Base-by-base conservation (phyloP, 2,888 invertebrate species). In the Liodrosophila aerea region DNA sequence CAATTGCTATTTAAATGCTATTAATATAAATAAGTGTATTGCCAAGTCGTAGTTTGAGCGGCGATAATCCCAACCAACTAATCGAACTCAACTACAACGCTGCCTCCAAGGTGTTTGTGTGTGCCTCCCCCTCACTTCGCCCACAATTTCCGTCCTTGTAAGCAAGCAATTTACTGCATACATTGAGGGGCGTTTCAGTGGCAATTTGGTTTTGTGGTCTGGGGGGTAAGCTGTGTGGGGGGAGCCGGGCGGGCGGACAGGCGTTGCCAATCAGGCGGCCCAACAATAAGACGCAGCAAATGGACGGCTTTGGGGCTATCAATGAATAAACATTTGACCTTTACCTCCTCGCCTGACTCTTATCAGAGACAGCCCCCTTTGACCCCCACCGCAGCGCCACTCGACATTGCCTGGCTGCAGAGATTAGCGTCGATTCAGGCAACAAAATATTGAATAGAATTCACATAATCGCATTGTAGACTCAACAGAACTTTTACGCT, bases 131-230 rank as follows among this genome's bases (percentile, higher is more conserved):
- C 22, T 5, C 22, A n/a, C 22, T 22, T 22, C 22, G 2, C 5
- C 22, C 22, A 22, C 22, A 22, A 2, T 5, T 5, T 22, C 22
- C 5, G 22, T 22, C 22, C 22, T 22, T 22, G 36, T 16, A 47
- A 53, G 61, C 72, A 61, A 75, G 56, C 75, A 84, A 84, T 77
- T 77, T 81, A 52, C 71, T 81, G 82, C 78, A 77, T 77, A 77
- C 75, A 64, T 60, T 44, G 59, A 34, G 63, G 63, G 71, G 70
- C 73, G 64, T 73, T 58, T 40, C 58, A 12, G 15, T 36, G 73
- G 73, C 63, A 62, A 68, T 68, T 53, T 37, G 7, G 33, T n/a
- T 62, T 49, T 53, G 63, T 49, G 68, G 62, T 62, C 52, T 62
- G 36, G 34, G 52, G 31, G n/a, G 39, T 57, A 45, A 72, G n/a